Percentiles rank a stretch among this genome's conserved stretches.
phyloP scores from a whole-genome alignment of 2,797 vertebrate genomes.

The Hippocampus kuda region DNA sequence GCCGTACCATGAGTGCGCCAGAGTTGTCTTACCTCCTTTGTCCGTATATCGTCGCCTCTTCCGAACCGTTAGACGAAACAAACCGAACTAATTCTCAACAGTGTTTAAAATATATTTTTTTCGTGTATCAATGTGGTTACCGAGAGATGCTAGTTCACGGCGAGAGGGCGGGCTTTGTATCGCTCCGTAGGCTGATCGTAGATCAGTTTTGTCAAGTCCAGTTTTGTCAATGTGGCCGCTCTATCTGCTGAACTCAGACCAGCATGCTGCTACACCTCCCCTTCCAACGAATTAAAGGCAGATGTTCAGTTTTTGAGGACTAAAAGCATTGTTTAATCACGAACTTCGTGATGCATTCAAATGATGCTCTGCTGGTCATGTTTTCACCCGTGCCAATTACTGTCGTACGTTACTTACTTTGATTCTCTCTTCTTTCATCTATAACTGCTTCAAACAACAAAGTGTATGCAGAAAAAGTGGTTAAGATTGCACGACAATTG shows the following conservation, averaged over 20 bases:
- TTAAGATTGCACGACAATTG: too few species aligned
- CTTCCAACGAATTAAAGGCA: background rate
- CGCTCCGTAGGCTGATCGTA: background rate
- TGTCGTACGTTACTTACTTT: too few species aligned
- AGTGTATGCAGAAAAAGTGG: too few species aligned
- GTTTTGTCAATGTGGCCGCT: background rate
- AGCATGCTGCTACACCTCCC: background rate
- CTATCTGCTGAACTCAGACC: constrained; percentile 11
- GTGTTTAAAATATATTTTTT: constrained; percentile 29
- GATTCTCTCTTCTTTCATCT: too few species aligned
- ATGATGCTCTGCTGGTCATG: background rate
- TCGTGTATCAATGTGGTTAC: constrained; percentile 51
- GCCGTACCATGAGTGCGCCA: constrained; percentile 13
- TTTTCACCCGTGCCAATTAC: too few species aligned
- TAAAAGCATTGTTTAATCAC: background rate
- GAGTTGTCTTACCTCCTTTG: constrained; percentile 17
- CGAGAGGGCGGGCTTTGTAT: constrained; percentile 34
- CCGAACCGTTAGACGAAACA: background rate
- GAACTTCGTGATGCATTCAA: background rate
- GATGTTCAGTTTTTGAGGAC: background rate
- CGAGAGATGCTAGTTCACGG: constrained; percentile 55
- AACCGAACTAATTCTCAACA: constrained; percentile 5
- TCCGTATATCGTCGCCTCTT: background rate
- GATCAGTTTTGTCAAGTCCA: constrained; percentile 12
- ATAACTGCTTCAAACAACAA: too few species aligned